Percentiles rank a stretch among this genome's conserved stretches.
These are phyloP conservation scores for Romanogobio albipinnatus DNA, from an alignment of 2,113 vertebrate genomes.

Conservation along the genomic window DNA sequence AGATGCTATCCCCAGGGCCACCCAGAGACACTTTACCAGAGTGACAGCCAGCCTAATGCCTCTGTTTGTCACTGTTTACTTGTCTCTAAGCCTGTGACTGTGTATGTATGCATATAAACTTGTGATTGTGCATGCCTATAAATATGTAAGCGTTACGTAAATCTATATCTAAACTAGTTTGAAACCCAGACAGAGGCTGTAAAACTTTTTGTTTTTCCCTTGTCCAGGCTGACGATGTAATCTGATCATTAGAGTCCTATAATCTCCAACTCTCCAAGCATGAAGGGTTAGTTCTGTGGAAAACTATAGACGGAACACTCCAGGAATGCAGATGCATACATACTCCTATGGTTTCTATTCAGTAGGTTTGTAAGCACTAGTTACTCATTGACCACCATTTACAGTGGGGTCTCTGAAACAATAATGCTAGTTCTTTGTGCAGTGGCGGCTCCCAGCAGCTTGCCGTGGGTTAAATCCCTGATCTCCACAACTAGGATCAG, in stretches of 20 bases:
- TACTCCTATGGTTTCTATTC: conserved; percentile 15
- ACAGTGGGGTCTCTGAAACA: conserved; percentile 27
- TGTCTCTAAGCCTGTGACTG: neutral
- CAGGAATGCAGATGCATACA: conserved; percentile 27
- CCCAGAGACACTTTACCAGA: neutral
- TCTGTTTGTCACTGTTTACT: conserved; percentile 24
- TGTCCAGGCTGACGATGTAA: neutral
- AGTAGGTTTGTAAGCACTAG: conserved; percentile 16
- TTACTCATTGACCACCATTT: conserved; percentile 52
- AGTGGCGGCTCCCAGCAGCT: conserved; percentile 16
- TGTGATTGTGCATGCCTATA: neutral
- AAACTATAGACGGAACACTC: neutral
- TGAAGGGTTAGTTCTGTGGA: conserved; percentile 7
- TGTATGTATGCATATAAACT: conserved; percentile 9
- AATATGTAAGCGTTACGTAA: conserved; percentile 29
- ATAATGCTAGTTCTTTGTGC: conserved; percentile 5
- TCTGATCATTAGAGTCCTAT: neutral
- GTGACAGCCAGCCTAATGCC: conserved; percentile 22
- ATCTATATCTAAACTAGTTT: conserved; percentile 5
- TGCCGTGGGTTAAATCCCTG: conserved; percentile 44
- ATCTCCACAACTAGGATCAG: conserved; percentile 37
- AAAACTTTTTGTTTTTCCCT: neutral
- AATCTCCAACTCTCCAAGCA: neutral
- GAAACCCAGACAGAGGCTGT: neutral
- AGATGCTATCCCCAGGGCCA: too few relatives aligned